A percentile compares a stretch with the other conserved stretches of the same genome.
Conservation (phyloP, 53 echinoderm and acorn worm genomes). For the Glandiceps talaboti region DNA sequence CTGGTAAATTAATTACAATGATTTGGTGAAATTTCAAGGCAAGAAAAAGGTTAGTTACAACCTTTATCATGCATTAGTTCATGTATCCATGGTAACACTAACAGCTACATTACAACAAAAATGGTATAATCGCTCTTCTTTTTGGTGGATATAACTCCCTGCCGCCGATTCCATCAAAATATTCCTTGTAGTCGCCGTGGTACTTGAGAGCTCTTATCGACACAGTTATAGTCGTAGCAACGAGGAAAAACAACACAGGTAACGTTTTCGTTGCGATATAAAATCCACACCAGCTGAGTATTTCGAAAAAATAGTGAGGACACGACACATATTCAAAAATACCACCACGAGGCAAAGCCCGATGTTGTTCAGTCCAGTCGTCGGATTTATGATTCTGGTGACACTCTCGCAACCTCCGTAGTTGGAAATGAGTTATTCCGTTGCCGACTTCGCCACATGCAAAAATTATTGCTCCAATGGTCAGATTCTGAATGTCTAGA, state of each 20-base stretch:
- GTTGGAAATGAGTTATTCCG: constrained; percentile 24
- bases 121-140: constrained; percentile 31
- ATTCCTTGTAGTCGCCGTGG: constrained; percentile 20
- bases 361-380: background rate
- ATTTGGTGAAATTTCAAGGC: no score
- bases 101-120: constrained; percentile 14
- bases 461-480: constrained; percentile 12
- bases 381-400: background rate
- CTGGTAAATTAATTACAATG: no score
- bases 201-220: constrained; percentile 12
- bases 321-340: constrained; percentile 28
- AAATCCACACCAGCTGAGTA: constrained; percentile 30
- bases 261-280: constrained; percentile 21
- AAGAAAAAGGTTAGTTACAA: no score
- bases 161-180: constrained; percentile 24
- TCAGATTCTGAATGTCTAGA: constrained; percentile 14
- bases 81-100: no score
- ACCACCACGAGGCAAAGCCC: constrained; percentile 15
- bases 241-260: constrained; percentile 9
- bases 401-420: constrained; percentile 15
- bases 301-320: constrained; percentile 31
- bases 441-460: constrained; percentile 27
- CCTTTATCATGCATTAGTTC: no score
- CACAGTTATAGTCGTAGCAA: constrained; percentile 16
- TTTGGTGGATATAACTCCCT: constrained; percentile 21